A percentile compares a stretch with the other conserved stretches of the same genome.
phyloP scores from a whole-genome alignment of 1,140 invertebrate species.

The Trinorchestia longiramus region DNA sequence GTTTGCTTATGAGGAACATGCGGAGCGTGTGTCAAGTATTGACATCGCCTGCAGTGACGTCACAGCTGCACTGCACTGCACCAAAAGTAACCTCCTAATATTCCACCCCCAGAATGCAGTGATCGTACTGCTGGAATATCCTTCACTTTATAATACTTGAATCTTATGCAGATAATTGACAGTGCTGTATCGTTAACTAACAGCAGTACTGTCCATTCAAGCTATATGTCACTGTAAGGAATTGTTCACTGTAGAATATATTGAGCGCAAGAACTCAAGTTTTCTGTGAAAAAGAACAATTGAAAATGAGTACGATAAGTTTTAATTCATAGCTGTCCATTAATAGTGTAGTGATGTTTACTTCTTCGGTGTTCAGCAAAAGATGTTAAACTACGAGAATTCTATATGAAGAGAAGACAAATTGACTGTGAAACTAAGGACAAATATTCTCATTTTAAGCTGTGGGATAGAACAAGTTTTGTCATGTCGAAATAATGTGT shows the following conservation, averaged over 20 bases:
- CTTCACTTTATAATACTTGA: not conserved
- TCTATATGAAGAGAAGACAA: not conserved
- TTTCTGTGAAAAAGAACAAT: not conserved
- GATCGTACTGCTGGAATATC: not conserved
- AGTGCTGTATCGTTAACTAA: not conserved
- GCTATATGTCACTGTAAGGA: not conserved
- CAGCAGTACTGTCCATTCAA: not conserved
- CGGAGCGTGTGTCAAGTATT: not conserved
- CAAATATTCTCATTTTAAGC: not conserved
- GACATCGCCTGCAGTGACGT: not conserved
- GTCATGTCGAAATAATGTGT: not conserved
- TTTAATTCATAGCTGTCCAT: not conserved
- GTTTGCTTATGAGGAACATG: not conserved
- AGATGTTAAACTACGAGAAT: not conserved
- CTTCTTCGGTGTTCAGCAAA: too few species aligned
- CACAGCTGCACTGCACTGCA: conserved; percentile 2
- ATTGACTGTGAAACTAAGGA: too few species aligned
- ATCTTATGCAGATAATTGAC: not conserved
- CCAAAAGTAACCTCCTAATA: not conserved
- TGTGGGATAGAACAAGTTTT: not conserved
- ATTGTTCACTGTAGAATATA: not conserved
- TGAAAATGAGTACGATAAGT: not conserved
- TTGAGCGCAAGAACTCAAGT: not conserved
- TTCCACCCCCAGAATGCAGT: not conserved
- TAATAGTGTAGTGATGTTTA: not conserved